These are phyloP conservation scores for Athalia rosae DNA, from an alignment of 2,888 invertebrate species.

Conservation along the genomic window DNA sequence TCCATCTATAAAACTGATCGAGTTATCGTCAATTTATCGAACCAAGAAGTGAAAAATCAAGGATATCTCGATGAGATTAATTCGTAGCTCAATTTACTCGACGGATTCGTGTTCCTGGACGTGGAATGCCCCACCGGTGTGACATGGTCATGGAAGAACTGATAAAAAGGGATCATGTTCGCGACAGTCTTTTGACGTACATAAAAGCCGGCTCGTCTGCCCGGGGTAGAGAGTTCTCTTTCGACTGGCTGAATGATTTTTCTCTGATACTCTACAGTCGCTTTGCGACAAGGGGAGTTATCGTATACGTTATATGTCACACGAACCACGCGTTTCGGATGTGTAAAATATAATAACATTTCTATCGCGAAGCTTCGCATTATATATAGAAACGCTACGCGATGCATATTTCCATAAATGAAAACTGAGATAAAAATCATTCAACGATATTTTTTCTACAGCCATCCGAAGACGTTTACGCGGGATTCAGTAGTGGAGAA, in stretches of 20 bases:
- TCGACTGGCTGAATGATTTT: conserved; percentile 26
- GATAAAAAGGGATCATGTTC: not conserved
- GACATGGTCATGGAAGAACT: not conserved
- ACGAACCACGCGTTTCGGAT: conserved; percentile 1
- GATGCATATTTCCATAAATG: not conserved
- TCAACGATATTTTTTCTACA: conserved; percentile 45
- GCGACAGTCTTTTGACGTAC: not conserved
- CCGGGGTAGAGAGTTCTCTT: not conserved
- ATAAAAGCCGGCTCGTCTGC: conserved; percentile 3
- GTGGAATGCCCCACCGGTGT: too few relatives aligned
- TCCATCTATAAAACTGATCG: too few relatives aligned
- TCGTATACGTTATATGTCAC: conserved; percentile 4
- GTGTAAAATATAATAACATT: conserved; percentile 17
- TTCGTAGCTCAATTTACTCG: too few relatives aligned
- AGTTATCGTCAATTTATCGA: too few relatives aligned
- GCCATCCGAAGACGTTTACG: conserved; percentile 61
- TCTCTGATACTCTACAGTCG: conserved; percentile 16
- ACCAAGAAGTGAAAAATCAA: too few relatives aligned
- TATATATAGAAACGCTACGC: conserved; percentile 5
- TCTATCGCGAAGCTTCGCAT: not conserved
- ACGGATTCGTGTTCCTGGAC: too few relatives aligned
- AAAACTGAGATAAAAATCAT: not conserved
- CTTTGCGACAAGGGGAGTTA: conserved; percentile 10
- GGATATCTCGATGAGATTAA: too few relatives aligned
- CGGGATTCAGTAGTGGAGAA: conserved; percentile 55